Base-by-base conservation (phyloP, 2,113 vertebrate genomes). In the Edolisoma coerulescens region DNA sequence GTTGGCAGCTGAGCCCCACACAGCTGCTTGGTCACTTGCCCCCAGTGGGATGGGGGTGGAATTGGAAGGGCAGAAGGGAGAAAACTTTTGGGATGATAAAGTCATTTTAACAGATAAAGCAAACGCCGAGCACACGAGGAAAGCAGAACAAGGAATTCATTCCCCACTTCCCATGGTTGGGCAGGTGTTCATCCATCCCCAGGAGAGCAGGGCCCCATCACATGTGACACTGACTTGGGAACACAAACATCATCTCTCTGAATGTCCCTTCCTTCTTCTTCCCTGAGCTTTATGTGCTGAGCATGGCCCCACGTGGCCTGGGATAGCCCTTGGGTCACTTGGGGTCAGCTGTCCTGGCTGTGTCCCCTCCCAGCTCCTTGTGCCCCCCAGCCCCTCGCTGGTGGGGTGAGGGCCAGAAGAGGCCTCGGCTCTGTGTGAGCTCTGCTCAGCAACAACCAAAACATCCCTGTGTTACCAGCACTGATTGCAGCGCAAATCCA, bases 201-300 rank as follows among this genome's bases (percentile, higher is more conserved):
- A 22, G 39, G 45, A 65, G 35, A 54, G 35, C 52, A 50, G 74
- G 24, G 27, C 8, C 60, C 17, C 26, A 7, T 32, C 78, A 13
- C 0, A 0, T 4, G 0, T 61, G 37, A 52, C 1, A 0, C 26
- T 68, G 28, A 56, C 23, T 5, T 42, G 19, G 39, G 44, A 60
- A 39, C 23, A 27, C 44, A 69, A 69, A 35, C 1, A 2, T 11
- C 41, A 28, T 32, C 8, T 22, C 16, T 37, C 30, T 1, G 2
- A 82, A 49, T 11, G 37, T 42, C 14, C 13, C 39, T 67, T 67
- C 35, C 30, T 77, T 2, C 32, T 45, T 13, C 32, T 37, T 16
- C 32, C 35, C 28, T 1, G 11, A 70, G 56, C 35, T 56, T 13
- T 9, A 3, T 5, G 47, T 52, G 49, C 49, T 77, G 42, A 30